Conservation (phyloP, 1,140 invertebrate genomes). For the Heterodera schachtii region DNA sequence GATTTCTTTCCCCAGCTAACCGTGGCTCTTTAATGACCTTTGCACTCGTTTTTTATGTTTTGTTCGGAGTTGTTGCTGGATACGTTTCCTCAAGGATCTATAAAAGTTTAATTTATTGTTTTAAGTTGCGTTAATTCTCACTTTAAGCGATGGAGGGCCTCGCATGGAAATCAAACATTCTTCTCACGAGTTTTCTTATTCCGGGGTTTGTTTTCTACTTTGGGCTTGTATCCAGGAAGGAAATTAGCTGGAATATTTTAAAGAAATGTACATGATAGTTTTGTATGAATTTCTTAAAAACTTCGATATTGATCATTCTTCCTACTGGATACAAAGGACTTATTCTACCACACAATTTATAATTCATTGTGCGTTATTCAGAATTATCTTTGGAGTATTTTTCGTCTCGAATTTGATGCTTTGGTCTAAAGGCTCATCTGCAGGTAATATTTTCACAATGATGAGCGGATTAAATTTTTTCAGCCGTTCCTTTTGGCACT, state of each 20-base stretch:
- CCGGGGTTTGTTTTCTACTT: conserved; percentile 76
- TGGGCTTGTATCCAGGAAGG: no score
- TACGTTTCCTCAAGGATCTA: conserved; percentile 93
- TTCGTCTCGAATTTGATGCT: conserved; percentile 94
- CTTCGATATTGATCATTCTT: no score
- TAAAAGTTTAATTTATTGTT: conserved; percentile 74
- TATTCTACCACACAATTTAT: no score
- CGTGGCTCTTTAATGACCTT: conserved; percentile 97
- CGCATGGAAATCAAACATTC: conserved; percentile 96
- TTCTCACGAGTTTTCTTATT: conserved; percentile 90
- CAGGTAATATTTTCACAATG: conserved; percentile 62
- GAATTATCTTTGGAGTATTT: conserved; percentile 89
- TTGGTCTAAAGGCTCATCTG: conserved; percentile 90
- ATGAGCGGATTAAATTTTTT: neutral
- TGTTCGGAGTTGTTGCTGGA: conserved; percentile 89
- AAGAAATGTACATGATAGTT: neutral
- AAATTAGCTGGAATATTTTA: neutral
- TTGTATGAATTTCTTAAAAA: no score
- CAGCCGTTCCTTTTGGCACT: conserved; percentile 92
- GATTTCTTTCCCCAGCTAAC: conserved; percentile 96
- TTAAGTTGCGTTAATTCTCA: conserved; percentile 8
- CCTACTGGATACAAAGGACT: no score
- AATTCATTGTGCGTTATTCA: conserved; percentile 65
- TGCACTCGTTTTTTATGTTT: conserved; percentile 81
- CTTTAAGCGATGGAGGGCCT: conserved; percentile 74